phyloP scores from a whole-genome alignment of 2,888 invertebrate species.

The Tetranychus piercei region DNA sequence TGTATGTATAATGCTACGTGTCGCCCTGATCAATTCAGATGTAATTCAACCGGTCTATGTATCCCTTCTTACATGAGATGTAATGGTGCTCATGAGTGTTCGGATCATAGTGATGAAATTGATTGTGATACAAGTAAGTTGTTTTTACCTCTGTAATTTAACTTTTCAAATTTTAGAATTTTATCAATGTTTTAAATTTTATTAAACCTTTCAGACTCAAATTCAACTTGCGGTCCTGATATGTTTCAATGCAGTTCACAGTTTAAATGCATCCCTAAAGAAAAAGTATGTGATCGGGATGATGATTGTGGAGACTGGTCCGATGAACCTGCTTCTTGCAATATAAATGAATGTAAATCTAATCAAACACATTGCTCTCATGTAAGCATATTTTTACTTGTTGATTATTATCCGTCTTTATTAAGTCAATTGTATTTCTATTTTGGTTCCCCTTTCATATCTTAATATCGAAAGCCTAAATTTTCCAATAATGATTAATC shows the following conservation, averaged over 20 bases:
- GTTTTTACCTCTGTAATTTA: background rate
- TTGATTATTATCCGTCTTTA: background rate
- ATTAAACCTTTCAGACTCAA: background rate
- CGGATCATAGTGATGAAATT: slow-evolving; percentile 65
- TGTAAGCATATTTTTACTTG: slow-evolving; percentile 40
- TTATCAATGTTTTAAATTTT: too few relatives aligned
- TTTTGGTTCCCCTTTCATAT: background rate
- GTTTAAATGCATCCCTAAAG: slow-evolving; percentile 30
- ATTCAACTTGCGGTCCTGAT: background rate
- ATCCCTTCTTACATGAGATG: slow-evolving; percentile 53
- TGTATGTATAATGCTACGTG: slow-evolving; percentile 50
- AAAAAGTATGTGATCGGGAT: slow-evolving; percentile 55
- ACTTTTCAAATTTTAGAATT: background rate
- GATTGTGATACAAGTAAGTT: slow-evolving; percentile 42
- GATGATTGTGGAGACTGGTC: slow-evolving; percentile 66
- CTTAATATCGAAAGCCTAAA: background rate
- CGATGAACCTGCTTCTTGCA: slow-evolving; percentile 48
- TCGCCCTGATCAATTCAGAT: slow-evolving; percentile 67
- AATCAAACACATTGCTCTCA: slow-evolving; percentile 50
- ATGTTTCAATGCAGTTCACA: slow-evolving; percentile 3
- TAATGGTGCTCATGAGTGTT: slow-evolving; percentile 59
- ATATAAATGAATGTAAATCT: slow-evolving; percentile 10
- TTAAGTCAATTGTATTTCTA: background rate
- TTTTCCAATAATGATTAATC: background rate
- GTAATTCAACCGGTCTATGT: slow-evolving; percentile 36